Conservation (phyloP, 64 coral and sea anemone genomes). For the Catalaphyllia jardinei region DNA sequence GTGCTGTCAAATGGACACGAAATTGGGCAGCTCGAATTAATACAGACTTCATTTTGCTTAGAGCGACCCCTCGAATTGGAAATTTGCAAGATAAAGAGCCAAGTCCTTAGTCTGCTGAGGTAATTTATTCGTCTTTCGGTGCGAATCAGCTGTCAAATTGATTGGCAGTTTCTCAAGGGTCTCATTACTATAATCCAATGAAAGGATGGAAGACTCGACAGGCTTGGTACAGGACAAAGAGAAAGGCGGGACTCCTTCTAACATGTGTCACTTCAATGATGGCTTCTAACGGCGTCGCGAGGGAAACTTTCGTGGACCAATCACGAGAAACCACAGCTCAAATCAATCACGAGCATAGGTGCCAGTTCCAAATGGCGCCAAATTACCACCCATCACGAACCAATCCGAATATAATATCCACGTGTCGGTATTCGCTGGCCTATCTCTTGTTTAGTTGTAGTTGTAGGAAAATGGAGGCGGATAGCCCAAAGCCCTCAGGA, state of each 20-base stretch:
- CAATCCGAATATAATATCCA: constrained; percentile 98
- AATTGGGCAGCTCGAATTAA: neutral
- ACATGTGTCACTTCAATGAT: constrained; percentile 62
- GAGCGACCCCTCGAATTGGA: neutral
- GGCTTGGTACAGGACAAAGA: constrained; percentile 87
- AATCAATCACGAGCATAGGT: constrained; percentile 92
- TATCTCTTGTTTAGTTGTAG: constrained; percentile 95
- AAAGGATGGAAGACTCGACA: constrained; percentile 35
- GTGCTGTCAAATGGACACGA: neutral
- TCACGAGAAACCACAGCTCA: constrained; percentile 60
- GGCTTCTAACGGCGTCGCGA: constrained; percentile 60
- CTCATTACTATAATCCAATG: constrained; percentile 52
- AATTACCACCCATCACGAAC: constrained; percentile 95
- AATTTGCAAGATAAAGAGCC: constrained; percentile 16
- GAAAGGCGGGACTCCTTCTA: constrained; percentile 67
- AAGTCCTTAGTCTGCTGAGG: constrained; percentile 14
- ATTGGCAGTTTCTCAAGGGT: constrained; percentile 42
- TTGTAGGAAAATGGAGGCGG: constrained; percentile 99
- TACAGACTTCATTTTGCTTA: neutral
- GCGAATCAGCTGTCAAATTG: constrained; percentile 42
- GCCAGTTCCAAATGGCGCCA: constrained; percentile 99
- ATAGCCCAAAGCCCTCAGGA: constrained; percentile 70
- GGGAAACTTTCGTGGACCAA: constrained; percentile 63
- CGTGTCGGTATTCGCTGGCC: constrained; percentile 94
- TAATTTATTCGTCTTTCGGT: constrained; percentile 46